A percentile compares a stretch with the other conserved stretches of the same genome.
These are phyloP conservation scores for Nettapus auritus DNA, from an alignment of 2,113 vertebrate genomes.

Conservation along the genomic window DNA sequence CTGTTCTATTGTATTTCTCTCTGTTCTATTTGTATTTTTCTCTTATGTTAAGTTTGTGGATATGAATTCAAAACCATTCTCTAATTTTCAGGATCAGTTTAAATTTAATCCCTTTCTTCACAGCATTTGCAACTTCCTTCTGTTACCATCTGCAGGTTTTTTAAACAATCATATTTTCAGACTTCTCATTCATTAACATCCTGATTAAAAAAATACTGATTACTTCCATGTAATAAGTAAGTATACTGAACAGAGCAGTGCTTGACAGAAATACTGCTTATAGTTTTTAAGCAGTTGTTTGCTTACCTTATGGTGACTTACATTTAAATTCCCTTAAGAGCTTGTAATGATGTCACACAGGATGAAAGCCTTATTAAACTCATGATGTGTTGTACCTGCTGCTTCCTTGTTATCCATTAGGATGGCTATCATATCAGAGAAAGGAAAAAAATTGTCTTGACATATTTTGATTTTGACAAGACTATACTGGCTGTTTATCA, in stretches of 20 bases:
- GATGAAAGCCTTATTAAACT: neutral
- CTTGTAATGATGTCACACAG: neutral
- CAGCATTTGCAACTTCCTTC: neutral
- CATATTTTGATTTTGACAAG: neutral
- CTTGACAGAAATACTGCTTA: neutral
- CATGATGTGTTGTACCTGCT: neutral
- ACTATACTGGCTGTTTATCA: neutral
- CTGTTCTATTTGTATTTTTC: neutral
- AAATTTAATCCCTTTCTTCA: neutral
- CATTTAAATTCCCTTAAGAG: neutral
- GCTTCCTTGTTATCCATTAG: neutral
- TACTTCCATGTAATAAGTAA: neutral
- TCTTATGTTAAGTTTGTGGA: neutral
- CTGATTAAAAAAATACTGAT: neutral
- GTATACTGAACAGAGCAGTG: neutral
- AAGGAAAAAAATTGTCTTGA: neutral
- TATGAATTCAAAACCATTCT: neutral
- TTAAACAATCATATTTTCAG: neutral
- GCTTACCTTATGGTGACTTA: neutral
- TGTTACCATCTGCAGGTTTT: neutral
- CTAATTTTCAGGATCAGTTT: neutral
- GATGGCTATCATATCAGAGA: neutral
- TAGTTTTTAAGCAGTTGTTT: rapidly evolving
- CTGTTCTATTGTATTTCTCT: too few species aligned
- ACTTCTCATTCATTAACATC: neutral